Base-by-base conservation (phyloP, 2,113 vertebrate species). In the Dendrocopos noguchii region DNA sequence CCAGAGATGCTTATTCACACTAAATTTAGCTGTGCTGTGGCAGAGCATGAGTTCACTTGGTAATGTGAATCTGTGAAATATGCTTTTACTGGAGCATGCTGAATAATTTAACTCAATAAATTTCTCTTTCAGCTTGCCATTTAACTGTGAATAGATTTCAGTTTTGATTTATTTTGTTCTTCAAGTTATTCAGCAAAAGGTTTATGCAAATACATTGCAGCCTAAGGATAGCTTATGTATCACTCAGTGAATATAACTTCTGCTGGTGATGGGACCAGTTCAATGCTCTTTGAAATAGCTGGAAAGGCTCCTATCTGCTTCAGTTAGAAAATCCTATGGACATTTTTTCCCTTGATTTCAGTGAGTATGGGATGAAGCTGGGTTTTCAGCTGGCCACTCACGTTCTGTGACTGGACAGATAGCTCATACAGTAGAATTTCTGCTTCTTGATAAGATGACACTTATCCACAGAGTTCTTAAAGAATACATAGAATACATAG, bases 101-200 rank as follows among this genome's bases (percentile, higher is more conserved):
- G 90, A 94, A 96, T 95, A 96, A 95, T 96, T 95, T 96, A 94
- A 66, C 71, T 95, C 75, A 66, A 78, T 94, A 95, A 94, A 95
- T 95, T 90, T 95, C 90, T 95, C 87, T 95, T 95, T 56, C 68
- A 90, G 85, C 73, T 94, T 94, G 90, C 82, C 87, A 95, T 96
- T 94, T 95, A 96, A 89, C 91, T 94, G 73, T 71, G 88, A 94
- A 85, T 95, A 94, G 90, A 94, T 95, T 95, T 94, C 93, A 86
- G 42, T 95, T 96, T 96, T 96, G 91, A 95, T 96, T 95, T 92
- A 96, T 96, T 94, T 93, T 93, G 72, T 92, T 96, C 82, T 93
- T 93, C 85, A 90, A 94, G 82, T 95, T 91, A 96, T 89, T 94
- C 91, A 92, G 91, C 93, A 92, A 94, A 95, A 89, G 85, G 67